Evolutionary conservation across 2,888 invertebrate genomes (phyloP).

Genomic region (Andrena camellia): DNA sequence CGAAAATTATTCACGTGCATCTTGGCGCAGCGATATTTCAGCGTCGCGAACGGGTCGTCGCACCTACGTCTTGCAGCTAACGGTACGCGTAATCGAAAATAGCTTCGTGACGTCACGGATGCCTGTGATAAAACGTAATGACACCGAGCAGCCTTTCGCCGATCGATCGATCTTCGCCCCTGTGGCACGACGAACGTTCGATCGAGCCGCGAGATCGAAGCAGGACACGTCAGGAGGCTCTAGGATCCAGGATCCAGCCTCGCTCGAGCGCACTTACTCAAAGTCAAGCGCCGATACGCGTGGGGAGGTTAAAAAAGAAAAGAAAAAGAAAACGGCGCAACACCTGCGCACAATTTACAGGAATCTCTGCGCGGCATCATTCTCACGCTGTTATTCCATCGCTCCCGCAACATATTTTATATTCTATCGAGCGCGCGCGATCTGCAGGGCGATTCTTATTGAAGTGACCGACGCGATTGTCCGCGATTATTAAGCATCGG

Average conservation of each 20-base stretch:
- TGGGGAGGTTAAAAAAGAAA: neutral
- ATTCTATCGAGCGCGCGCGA: constrained; percentile 5
- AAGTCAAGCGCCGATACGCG: constrained; percentile 38
- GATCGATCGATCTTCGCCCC: constrained; percentile 32
- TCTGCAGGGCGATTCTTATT: constrained; percentile 2
- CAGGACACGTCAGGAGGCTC: constrained; percentile 5
- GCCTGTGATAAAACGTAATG: constrained; percentile 61
- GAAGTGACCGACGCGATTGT: constrained; percentile 2
- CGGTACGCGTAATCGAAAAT: constrained; percentile 63
- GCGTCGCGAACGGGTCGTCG: constrained; percentile 37
- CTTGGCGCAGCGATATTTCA: constrained; percentile 16
- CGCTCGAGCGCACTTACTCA: constrained; percentile 30
- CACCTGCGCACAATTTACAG: constrained; percentile 49
- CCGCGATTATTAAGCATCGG: neutral
- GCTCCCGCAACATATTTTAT: constrained; percentile 20
- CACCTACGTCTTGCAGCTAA: constrained; percentile 35
- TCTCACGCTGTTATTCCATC: constrained; percentile 45
- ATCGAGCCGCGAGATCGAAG: constrained; percentile 36
- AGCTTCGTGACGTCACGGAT: constrained; percentile 51
- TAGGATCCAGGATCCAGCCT: constrained; percentile 24
- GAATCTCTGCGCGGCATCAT: constrained; percentile 23
- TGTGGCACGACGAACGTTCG: constrained; percentile 28
- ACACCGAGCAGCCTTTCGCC: constrained; percentile 53
- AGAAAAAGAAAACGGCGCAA: constrained; percentile 13
- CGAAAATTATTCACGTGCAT: constrained; percentile 22